These are phyloP conservation scores for Micronycteris hirsuta DNA, from an alignment of 2,113 vertebrate species.

Conservation along the genomic window DNA sequence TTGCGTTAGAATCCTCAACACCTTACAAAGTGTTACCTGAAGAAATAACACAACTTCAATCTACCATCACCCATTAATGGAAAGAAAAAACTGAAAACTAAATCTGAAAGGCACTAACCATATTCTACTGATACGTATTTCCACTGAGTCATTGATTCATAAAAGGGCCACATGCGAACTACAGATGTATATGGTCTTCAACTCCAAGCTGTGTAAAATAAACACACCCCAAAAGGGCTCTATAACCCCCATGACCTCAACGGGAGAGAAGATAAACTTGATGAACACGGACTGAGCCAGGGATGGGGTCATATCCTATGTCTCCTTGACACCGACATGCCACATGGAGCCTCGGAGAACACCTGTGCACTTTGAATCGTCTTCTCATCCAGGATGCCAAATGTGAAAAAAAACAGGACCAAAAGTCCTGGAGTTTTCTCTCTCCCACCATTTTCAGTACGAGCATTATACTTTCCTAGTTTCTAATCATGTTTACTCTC, in stretches of 20 bases:
- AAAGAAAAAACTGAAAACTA: neutral
- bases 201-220: neutral
- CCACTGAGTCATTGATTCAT: neutral
- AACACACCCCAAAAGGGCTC: neutral
- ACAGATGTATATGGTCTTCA: neutral
- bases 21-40: neutral
- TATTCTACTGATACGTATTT: neutral
- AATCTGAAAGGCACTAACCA: neutral
- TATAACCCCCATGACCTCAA: neutral
- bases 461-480: neutral
- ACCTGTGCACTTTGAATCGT: neutral
- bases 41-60: neutral
- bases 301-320: neutral
- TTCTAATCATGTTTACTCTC: neutral
- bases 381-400: neutral
- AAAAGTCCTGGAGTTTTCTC: neutral
- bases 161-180: neutral
- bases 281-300: neutral
- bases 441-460: neutral
- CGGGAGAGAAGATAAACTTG: neutral
- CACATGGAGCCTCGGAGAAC: neutral
- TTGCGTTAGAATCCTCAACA: neutral
- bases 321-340: neutral
- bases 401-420: neutral
- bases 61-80: neutral